Evolutionary conservation across 2,113 vertebrate species (phyloP).

Genomic region (Meleagris gallopavo): DNA sequence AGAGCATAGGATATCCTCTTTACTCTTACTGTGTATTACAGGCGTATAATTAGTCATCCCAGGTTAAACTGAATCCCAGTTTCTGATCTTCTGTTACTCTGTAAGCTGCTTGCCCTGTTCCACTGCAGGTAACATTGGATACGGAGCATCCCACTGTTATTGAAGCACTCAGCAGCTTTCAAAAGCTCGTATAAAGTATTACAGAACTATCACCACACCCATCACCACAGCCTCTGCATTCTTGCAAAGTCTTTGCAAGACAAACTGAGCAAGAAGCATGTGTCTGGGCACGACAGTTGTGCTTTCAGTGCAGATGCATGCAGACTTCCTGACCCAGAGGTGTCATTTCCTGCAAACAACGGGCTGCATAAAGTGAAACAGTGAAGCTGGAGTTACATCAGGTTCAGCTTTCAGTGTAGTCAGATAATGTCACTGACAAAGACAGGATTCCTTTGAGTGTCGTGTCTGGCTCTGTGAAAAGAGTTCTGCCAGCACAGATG

Average conservation of each 20-base stretch:
- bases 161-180: background rate
- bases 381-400: background rate
- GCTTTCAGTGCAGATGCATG: background rate
- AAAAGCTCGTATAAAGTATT: background rate
- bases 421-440: background rate
- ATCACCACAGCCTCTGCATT: background rate
- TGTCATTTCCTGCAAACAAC: background rate
- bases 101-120: background rate
- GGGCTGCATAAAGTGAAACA: background rate
- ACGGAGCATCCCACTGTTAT: background rate
- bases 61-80: background rate
- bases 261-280: background rate
- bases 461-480: background rate
- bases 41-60: background rate
- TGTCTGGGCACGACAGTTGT: background rate
- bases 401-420: background rate
- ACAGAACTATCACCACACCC: background rate
- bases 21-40: background rate
- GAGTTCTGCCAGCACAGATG: background rate
- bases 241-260: background rate
- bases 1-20: background rate
- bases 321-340: constrained; percentile 39
- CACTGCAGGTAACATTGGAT: background rate
- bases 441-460: background rate
- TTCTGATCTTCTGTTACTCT: background rate